Evolutionary conservation across 64 coral and sea anemone species (phyloP), one percentile per base, ranked within the genome.

Genomic region (Porites lutea): DNA sequence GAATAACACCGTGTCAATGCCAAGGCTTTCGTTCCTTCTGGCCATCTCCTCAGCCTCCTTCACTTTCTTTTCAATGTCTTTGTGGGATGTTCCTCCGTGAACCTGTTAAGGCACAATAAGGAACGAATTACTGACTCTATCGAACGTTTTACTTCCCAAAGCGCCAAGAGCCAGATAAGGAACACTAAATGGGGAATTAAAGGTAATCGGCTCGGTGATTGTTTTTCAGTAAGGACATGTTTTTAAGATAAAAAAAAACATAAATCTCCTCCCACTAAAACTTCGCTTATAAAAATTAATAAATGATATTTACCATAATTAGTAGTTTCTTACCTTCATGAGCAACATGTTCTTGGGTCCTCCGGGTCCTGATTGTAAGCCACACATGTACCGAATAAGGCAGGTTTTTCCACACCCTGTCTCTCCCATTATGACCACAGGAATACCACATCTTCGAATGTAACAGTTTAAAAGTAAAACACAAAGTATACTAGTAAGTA

Each of bases 41-140:
- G 94, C 94, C 78, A 96, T 82, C 62, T 82, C 45, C 66, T 96
- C 94, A 55, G 84, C 94, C 13, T 96, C 75, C 70, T 81, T 86
- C 45, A 96, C 94, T 61, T 92, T 96, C 15, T 18, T 81, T 18
- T 16, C 55, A 18, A 96, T 96, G 50, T 96, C 94, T 62, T 92
- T 46, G 84, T 96, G 88, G 0, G 94, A 78, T 16, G 94, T 96
- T 6, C 94, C 94, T 44, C 94, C 94, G 47, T 96, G 94, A 87
- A 96, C 89, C 94, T 96, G 45, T 72, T 15, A 73, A 72, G 53
- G 53, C 5, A 55, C 10, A 11, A 55, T 55, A 55, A 7, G 53
- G 10, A 55, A 11, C 53, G 27, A 37, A 37, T 37, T 37, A 37
- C 27, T 37, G 27, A 37, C 27, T 37, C 27, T 37, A 37, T 37